Evolutionary conservation across 2,113 vertebrate species (phyloP).

Genomic region (Scatophagus argus): DNA sequence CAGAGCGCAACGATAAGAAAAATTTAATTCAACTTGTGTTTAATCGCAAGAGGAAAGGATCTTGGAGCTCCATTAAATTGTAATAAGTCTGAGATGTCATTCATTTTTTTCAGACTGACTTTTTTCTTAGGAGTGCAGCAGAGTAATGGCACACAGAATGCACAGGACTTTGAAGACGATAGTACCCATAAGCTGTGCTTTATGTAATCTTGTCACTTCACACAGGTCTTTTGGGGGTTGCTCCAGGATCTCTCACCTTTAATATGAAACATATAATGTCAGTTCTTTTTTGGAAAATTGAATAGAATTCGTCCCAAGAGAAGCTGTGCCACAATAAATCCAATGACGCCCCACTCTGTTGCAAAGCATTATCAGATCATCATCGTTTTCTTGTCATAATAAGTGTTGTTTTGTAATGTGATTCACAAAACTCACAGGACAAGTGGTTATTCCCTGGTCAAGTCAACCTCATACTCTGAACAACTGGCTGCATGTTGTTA

Average conservation of each 20-base stretch:
- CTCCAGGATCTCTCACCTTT: slow-evolving; percentile 52
- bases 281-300: slow-evolving; percentile 47
- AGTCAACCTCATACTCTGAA: slow-evolving; percentile 10
- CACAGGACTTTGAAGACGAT: slow-evolving; percentile 27
- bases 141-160: slow-evolving; percentile 24
- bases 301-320: slow-evolving; percentile 57
- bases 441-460: background rate
- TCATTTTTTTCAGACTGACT: slow-evolving; percentile 61
- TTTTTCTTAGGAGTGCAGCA: slow-evolving; percentile 26
- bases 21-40: slow-evolving; percentile 39
- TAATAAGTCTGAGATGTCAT: slow-evolving; percentile 56
- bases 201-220: slow-evolving; percentile 27
- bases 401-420: slow-evolving; percentile 7
- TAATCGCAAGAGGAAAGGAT: slow-evolving; percentile 26
- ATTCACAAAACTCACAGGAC: slow-evolving; percentile 7
- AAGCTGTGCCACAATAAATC: slow-evolving; percentile 58
- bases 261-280: slow-evolving; percentile 64
- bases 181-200: slow-evolving; percentile 33
- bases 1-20: slow-evolving; percentile 8
- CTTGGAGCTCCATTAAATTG: slow-evolving; percentile 45
- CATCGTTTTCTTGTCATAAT: slow-evolving; percentile 38
- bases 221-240: slow-evolving; percentile 36
- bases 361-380: no score
- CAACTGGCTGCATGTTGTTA: background rate
- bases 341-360: slow-evolving; percentile 9